Conservation (phyloP, 2,113 vertebrate genomes). For the Amphilophus citrinellus region DNA sequence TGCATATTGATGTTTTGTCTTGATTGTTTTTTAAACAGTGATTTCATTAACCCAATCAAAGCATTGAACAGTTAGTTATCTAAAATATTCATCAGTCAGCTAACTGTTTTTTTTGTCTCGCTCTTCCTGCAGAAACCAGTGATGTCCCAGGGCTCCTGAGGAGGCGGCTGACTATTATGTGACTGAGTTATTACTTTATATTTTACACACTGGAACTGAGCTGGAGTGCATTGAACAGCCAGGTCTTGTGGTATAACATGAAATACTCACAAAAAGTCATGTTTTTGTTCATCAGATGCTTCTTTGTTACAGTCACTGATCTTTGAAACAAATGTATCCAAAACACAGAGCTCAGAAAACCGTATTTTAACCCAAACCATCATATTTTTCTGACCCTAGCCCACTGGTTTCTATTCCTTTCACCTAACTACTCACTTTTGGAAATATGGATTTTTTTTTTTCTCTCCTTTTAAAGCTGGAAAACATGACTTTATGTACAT, state of each 20-base stretch:
- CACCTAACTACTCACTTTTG: too few species aligned
- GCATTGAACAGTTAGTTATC: background rate
- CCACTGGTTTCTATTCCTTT: background rate
- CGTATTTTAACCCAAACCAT: too few species aligned
- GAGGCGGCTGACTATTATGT: constrained; percentile 67
- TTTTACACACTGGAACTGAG: background rate
- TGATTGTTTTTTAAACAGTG: background rate
- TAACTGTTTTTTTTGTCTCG: background rate
- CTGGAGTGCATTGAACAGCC: background rate
- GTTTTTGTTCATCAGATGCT: background rate
- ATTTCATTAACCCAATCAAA: constrained; percentile 39
- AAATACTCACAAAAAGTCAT: background rate
- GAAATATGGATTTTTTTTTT: background rate
- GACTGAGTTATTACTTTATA: constrained; percentile 15
- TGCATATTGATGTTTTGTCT: background rate
- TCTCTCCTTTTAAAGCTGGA: background rate
- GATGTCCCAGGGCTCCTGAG: constrained; percentile 67
- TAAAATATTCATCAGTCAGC: background rate
- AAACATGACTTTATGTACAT: background rate
- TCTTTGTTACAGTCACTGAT: too few species aligned
- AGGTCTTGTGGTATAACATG: background rate
- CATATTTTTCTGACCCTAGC: background rate
- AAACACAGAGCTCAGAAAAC: background rate
- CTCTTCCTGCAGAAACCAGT: constrained; percentile 69
- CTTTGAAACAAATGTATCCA: background rate